Base-by-base conservation (phyloP, 2,113 vertebrate species). In the Penelope pileata region DNA sequence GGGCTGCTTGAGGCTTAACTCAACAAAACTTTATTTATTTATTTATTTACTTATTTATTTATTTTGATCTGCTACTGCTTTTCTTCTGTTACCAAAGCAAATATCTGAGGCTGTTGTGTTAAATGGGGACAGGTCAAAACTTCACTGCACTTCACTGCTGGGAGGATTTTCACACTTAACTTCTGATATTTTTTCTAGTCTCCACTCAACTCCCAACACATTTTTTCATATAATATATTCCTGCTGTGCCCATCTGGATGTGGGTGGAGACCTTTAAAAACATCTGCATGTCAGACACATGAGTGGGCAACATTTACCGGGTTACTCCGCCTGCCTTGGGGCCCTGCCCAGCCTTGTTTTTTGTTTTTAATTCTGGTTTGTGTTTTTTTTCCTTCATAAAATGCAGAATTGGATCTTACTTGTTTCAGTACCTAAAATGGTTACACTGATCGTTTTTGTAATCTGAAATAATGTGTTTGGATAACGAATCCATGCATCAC, bases 171-270 rank as follows among this genome's bases (percentile, higher is more conserved):
- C 91, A 86, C 93, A 80, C 88, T 81, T 81, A 70, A 70, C 50
- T 83, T 88, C 15, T 76, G 63, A 53, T 93, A 38, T 62, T 92
- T 93, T 92, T 95, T 90, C 74, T 87, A 73, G 62, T 69, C 54
- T 50, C 81, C 83, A 62, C 36, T 48, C 51, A 78, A 32, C 43
- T 93, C 83, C 56, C 60, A 24, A 67, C 85, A 58, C 40, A 7
- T 91, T 96, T 94, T 94, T 95, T 86, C 68, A n/a, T 74, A 27
- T 86, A 93, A 91, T 95, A 12, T 75, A 51, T 86, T 91, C 91
- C 91, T 95, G 88, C 91, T 96, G 95, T 97, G 95, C 94, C 96
- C 89, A 92, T 96, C 92, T 97, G 92, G 90, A 50, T 88, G 87
- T 92, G 94, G 92, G 91, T 85, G 87, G 94, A 88, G 91, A 72